A percentile compares a stretch with the other conserved stretches of the same genome.
phyloP scores from a whole-genome alignment of 2,797 vertebrate species.

The Picus viridis region DNA sequence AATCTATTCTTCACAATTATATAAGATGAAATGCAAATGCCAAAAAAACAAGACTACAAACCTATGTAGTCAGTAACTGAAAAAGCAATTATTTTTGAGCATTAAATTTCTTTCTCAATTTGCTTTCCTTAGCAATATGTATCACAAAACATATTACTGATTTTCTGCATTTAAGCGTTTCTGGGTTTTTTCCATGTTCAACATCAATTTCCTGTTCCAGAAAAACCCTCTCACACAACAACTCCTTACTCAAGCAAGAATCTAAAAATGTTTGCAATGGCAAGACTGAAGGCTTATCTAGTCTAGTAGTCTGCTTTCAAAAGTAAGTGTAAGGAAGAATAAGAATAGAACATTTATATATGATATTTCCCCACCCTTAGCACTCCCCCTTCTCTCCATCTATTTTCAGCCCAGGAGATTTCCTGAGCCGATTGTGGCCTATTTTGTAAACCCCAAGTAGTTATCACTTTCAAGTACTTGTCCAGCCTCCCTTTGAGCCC shows the following conservation, averaged over 20 bases:
- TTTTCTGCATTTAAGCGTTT: not conserved
- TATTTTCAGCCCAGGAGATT: slow-evolving; percentile 56
- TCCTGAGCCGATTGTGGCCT: slow-evolving; percentile 8
- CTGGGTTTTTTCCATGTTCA: slow-evolving; percentile 14
- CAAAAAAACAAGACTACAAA: slow-evolving; percentile 2
- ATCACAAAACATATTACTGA: not conserved
- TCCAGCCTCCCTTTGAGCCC: not conserved
- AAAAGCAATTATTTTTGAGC: not conserved
- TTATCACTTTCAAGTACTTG: slow-evolving; percentile 43
- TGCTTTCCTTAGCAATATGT: not conserved
- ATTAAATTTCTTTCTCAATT: not conserved
- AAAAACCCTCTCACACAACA: not conserved
- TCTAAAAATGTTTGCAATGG: not conserved
- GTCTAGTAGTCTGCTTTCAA: not conserved
- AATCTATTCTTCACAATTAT: not conserved
- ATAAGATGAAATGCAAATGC: not conserved
- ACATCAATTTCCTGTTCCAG: not conserved
- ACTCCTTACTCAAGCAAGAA: not conserved
- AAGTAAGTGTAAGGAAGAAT: not conserved
- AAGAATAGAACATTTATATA: slow-evolving; percentile 29
- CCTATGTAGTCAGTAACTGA: not conserved
- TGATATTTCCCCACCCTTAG: not conserved
- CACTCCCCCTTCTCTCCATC: not conserved
- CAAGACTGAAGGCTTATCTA: not conserved
- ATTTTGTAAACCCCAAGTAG: not conserved